These are phyloP conservation scores for Byasa hedistus DNA, from an alignment of 2,888 invertebrate genomes.

Conservation along the genomic window DNA sequence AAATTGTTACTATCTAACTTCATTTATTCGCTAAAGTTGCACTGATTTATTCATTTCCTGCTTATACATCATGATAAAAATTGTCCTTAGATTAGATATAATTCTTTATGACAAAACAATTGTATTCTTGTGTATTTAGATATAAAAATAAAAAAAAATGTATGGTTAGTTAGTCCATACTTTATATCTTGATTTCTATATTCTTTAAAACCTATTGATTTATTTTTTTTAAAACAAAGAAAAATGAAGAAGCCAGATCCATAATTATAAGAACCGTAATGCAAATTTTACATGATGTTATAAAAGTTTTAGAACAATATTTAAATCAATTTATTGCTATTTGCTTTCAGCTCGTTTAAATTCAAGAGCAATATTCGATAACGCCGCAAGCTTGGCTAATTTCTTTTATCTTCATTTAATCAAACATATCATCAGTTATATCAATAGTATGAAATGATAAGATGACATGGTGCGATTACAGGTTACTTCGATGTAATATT, in stretches of 20 bases:
- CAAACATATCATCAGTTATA: constrained; percentile 6
- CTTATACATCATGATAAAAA: constrained; percentile 18
- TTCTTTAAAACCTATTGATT: too few relatives aligned
- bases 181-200: too few relatives aligned
- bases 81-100: constrained; percentile 6
- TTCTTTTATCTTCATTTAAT: constrained; percentile 4
- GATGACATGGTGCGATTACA: constrained; percentile 23
- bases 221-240: too few relatives aligned
- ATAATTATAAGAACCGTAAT: too few relatives aligned
- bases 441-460: constrained; percentile 22
- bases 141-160: neutral
- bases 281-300: too few relatives aligned
- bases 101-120: neutral
- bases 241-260: too few relatives aligned
- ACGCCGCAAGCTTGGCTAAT: constrained; percentile 5
- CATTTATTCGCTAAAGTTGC: constrained; percentile 2
- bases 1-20: neutral
- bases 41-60: constrained; percentile 14
- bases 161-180: neutral
- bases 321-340: neutral
- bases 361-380: constrained; percentile 8
- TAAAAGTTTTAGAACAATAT: too few relatives aligned
- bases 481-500: constrained; percentile 23
- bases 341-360: neutral
- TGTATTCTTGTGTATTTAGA: neutral